phyloP scores from a whole-genome alignment of 2,888 invertebrate genomes.

The Pachycephus smyrnensis region DNA sequence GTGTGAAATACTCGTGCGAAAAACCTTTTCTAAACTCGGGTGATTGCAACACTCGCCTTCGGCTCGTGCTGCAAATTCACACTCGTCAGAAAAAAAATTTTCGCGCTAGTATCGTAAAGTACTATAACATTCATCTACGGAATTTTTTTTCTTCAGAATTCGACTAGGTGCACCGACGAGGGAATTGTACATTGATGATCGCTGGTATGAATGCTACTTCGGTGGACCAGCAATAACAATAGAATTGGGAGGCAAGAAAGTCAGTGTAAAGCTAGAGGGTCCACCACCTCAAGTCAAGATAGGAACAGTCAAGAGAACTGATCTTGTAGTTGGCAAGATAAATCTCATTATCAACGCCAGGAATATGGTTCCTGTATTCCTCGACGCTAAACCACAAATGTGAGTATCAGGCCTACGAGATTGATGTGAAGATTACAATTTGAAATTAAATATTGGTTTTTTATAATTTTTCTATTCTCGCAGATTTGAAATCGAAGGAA shows the following conservation, averaged over 20 bases:
- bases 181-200: slow-evolving; percentile 89
- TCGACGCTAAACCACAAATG: slow-evolving; percentile 86
- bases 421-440: not conserved
- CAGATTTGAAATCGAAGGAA: slow-evolving; percentile 77
- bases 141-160: slow-evolving; percentile 71
- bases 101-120: too few relatives aligned
- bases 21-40: too few relatives aligned
- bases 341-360: slow-evolving; percentile 86
- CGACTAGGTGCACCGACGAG: slow-evolving; percentile 92
- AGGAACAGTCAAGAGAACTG: slow-evolving; percentile 80
- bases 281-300: slow-evolving; percentile 95
- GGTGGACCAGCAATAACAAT: slow-evolving; percentile 88
- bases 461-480: slow-evolving; percentile 23
- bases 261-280: slow-evolving; percentile 86
- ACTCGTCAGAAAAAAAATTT: too few relatives aligned
- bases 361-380: slow-evolving; percentile 82
- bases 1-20: too few relatives aligned
- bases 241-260: slow-evolving; percentile 82
- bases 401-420: slow-evolving; percentile 38
- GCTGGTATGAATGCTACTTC: slow-evolving; percentile 93
- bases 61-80: too few relatives aligned
- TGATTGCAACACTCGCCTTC: too few relatives aligned
- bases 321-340: slow-evolving; percentile 87
- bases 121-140: slow-evolving; percentile 12
- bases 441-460: slow-evolving; percentile 4